These are phyloP conservation scores for Chrysomallon squamiferum DNA, from an alignment of 1,140 invertebrate genomes.

Conservation along the genomic window DNA sequence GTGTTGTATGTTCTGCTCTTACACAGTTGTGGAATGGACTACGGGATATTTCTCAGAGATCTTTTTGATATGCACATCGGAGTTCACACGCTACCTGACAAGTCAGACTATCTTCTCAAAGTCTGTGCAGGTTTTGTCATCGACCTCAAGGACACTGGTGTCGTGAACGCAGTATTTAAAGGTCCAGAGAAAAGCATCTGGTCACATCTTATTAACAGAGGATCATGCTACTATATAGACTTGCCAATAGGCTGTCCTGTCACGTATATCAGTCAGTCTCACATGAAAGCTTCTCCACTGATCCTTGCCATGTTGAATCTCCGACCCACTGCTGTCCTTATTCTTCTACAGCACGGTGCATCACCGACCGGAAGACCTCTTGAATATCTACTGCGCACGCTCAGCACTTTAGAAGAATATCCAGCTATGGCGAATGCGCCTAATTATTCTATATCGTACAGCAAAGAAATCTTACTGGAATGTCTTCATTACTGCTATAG, in stretches of 20 bases:
- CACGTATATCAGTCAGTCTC: conserved; percentile 16
- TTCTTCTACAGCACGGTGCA: conserved; percentile 21
- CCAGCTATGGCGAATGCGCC: conserved; percentile 5
- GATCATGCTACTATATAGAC: conserved; percentile 17
- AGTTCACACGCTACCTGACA: conserved; percentile 4
- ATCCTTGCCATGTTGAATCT: conserved; percentile 23
- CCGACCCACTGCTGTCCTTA: conserved; percentile 18
- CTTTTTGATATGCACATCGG: conserved; percentile 13
- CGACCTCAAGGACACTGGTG: conserved; percentile 5
- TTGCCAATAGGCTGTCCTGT: conserved; percentile 26
- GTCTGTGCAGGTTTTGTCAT: conserved; percentile 20
- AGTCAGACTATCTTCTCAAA: conserved; percentile 16
- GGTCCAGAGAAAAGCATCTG: conserved; percentile 18
- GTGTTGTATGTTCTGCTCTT: conserved; percentile 15
- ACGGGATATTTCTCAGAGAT: conserved; percentile 30
- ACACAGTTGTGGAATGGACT: conserved; percentile 27
- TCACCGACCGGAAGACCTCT: conserved; percentile 18
- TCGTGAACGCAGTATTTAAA: conserved; percentile 18
- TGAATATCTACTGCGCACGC: conserved; percentile 17
- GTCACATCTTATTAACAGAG: conserved; percentile 6
- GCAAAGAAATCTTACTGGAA: conserved; percentile 12
- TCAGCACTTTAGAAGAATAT: conserved; percentile 16
- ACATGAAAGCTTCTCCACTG: conserved; percentile 13
- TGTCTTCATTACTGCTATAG: conserved; percentile 24
- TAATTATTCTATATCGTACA: neutral